A percentile compares a stretch with the other conserved stretches of the same genome.
Conservation (phyloP, 2,888 invertebrate genomes). For the Nomada ferruginata region DNA sequence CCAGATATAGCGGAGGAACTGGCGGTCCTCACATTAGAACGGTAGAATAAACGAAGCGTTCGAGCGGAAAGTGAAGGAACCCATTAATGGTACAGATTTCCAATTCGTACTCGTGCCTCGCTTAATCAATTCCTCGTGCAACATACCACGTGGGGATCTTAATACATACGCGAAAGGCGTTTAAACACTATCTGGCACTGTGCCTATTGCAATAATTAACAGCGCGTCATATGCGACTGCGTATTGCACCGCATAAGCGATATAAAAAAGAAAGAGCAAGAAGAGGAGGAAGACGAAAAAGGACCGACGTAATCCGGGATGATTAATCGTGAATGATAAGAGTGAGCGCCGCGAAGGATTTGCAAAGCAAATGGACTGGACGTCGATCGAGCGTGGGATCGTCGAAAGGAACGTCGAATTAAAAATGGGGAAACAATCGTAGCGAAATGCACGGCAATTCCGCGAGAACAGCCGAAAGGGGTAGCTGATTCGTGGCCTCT, state of each 20-base stretch:
- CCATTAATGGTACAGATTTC: slow-evolving; percentile 32
- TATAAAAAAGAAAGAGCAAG: neutral
- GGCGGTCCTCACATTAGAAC: slow-evolving; percentile 10
- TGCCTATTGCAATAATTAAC: slow-evolving; percentile 48
- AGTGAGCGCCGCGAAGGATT: neutral
- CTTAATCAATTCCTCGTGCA: slow-evolving; percentile 47
- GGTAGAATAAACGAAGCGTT: slow-evolving; percentile 31
- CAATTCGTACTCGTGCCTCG: slow-evolving; percentile 26
- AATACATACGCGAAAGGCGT: slow-evolving; percentile 30
- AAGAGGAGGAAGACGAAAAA: neutral
- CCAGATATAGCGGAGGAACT: neutral
- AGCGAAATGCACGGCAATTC: slow-evolving; percentile 51
- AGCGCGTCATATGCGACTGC: slow-evolving; percentile 25
- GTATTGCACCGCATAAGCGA: slow-evolving; percentile 13
- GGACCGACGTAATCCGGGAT: neutral
- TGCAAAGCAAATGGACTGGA: neutral
- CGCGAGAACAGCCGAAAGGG: slow-evolving; percentile 44
- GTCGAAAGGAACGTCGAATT: slow-evolving; percentile 46
- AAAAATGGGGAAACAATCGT: slow-evolving; percentile 47
- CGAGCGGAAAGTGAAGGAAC: slow-evolving; percentile 27
- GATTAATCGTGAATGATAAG: neutral
- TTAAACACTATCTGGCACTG: slow-evolving; percentile 39
- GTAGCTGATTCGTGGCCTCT: slow-evolving; percentile 57
- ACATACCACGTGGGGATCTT: slow-evolving; percentile 32
- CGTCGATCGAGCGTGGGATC: slow-evolving; percentile 39